Conservation (phyloP, 2,113 vertebrate species). For the Scomber japonicus region DNA sequence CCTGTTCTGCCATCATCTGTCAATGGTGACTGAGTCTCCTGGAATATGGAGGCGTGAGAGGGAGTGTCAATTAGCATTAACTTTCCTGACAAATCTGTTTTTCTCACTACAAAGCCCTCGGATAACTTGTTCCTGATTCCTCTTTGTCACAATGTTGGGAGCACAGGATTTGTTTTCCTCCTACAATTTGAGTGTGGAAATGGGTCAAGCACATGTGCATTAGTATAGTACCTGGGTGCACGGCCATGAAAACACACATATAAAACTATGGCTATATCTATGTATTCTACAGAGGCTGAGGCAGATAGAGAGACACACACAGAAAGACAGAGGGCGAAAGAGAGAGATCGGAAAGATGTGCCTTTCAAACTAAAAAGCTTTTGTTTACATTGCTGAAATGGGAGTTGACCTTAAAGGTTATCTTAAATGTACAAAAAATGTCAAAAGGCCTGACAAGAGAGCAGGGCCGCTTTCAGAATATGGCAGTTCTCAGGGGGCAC, state of each 20-base stretch:
- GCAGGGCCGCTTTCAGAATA: conserved; percentile 57
- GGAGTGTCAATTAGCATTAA: conserved; percentile 92
- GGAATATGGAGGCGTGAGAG: conserved; percentile 89
- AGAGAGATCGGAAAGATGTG: conserved; percentile 39
- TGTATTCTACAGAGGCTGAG: conserved; percentile 30
- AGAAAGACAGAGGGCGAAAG: neutral
- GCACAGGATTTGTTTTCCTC: conserved; percentile 51
- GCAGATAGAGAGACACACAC: conserved; percentile 5
- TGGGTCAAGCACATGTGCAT: conserved; percentile 65
- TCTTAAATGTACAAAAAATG: conserved; percentile 75
- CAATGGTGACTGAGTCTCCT: conserved; percentile 87
- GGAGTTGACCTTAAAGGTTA: conserved; percentile 75
- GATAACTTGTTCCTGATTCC: conserved; percentile 76
- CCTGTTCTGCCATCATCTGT: conserved; percentile 92
- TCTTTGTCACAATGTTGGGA: conserved; percentile 62
- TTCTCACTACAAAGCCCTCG: conserved; percentile 68
- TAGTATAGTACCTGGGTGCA: conserved; percentile 17
- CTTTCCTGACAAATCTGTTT: conserved; percentile 83
- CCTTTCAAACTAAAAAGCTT: conserved; percentile 62
- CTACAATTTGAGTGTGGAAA: conserved; percentile 59
- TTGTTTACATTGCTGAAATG: conserved; percentile 72
- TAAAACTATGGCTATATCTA: conserved; percentile 7
- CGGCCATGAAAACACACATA: conserved; percentile 1
- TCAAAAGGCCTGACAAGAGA: conserved; percentile 69
- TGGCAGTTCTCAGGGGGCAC: conserved; percentile 59